Evolutionary conservation across 2,797 vertebrate species (phyloP).

Genomic region (Rhabdomys pumilio): DNA sequence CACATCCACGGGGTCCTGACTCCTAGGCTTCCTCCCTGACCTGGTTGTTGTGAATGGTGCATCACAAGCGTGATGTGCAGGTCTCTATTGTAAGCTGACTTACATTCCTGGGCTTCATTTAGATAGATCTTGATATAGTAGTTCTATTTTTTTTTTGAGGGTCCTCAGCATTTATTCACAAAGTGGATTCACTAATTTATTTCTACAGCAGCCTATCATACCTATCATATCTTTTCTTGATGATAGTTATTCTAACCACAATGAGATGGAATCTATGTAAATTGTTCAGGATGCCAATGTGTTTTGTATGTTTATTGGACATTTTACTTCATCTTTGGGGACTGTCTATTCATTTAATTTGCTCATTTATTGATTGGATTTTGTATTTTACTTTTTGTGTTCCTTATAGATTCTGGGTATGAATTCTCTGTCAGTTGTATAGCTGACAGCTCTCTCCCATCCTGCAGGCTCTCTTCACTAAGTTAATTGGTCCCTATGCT

Average conservation of each 20-base stretch:
- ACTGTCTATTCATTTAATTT: not conserved
- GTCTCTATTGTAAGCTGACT: not conserved
- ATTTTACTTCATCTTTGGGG: not conserved
- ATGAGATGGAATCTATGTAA: not conserved
- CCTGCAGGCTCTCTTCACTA: not conserved
- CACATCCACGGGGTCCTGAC: too few species aligned
- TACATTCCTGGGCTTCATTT: not conserved
- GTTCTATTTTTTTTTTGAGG: not conserved
- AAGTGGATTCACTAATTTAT: not conserved
- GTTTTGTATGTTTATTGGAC: not conserved
- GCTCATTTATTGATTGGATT: not conserved
- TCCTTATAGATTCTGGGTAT: not conserved
- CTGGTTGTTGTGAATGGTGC: not conserved
- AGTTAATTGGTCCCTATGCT: not conserved
- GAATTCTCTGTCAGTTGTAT: not conserved
- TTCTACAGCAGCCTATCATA: not conserved
- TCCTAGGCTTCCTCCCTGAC: too few species aligned
- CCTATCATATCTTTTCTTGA: not conserved
- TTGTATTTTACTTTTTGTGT: not conserved
- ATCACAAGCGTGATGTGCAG: not conserved
- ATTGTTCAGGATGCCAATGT: not conserved
- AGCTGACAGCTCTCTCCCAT: not conserved
- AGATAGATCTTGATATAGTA: not conserved
- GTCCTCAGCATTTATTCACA: not conserved
- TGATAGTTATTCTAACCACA: too few species aligned